phyloP scores from a whole-genome alignment of 1,140 invertebrate genomes.

The Brachionus sp. region DNA sequence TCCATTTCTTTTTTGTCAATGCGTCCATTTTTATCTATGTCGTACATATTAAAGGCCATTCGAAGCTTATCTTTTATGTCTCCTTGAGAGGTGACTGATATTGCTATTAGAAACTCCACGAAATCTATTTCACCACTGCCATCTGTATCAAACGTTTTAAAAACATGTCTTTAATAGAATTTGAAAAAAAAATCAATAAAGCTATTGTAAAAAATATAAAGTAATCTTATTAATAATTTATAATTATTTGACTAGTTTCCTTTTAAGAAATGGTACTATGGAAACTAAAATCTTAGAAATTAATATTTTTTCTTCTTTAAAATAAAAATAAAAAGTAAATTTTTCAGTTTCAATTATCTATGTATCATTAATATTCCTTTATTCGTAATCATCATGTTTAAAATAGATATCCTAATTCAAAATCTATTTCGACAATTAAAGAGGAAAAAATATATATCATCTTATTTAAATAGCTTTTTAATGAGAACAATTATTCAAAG shows the following conservation, averaged over 20 bases:
- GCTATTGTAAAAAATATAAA: not conserved
- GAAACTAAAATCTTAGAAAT: not conserved
- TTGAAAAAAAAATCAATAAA: not conserved
- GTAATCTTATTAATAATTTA: not conserved
- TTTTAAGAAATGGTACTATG: not conserved
- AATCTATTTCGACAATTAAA: too few species aligned
- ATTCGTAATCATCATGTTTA: too few species aligned
- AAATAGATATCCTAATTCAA: too few species aligned
- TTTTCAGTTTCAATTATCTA: too few species aligned
- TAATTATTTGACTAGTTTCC: not conserved
- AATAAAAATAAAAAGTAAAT: too few species aligned
- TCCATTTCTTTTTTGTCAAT: constrained; percentile 46
- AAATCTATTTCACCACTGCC: constrained; percentile 44
- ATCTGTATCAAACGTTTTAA: constrained; percentile 46
- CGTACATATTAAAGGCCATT: constrained; percentile 46
- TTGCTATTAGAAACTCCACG: constrained; percentile 45
- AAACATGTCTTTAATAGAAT: constrained; percentile 26
- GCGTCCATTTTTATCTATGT: constrained; percentile 45
- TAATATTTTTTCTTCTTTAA: too few species aligned
- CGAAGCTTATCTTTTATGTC: constrained; percentile 40
- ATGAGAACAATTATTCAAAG: too few species aligned
- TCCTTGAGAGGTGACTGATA: constrained; percentile 44
- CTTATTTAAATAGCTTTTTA: too few species aligned
- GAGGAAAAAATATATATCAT: too few species aligned
- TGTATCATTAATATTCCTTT: too few species aligned